phyloP scores from a whole-genome alignment of 1,140 invertebrate genomes.

The Drosophila murphyi region DNA sequence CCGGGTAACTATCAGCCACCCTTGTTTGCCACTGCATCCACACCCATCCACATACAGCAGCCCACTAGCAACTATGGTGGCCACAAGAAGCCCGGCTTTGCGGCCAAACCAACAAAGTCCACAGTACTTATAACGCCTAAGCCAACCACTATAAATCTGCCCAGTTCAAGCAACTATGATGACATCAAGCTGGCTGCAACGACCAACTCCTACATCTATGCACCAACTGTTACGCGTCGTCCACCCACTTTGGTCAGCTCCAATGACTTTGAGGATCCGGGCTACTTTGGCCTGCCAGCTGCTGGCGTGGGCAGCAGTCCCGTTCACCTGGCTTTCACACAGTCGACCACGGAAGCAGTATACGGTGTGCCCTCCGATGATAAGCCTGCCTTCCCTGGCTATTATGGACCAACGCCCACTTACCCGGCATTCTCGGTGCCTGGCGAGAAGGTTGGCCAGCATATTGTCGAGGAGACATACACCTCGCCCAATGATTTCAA shows the following conservation, averaged over 20 bases:
- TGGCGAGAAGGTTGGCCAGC: slow-evolving; percentile 67
- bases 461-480: slow-evolving; percentile 85
- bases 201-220: slow-evolving; percentile 86
- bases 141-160: slow-evolving; percentile 84
- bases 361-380: slow-evolving; percentile 71
- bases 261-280: slow-evolving; percentile 83
- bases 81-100: slow-evolving; percentile 76
- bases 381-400: slow-evolving; percentile 78
- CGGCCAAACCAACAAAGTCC: slow-evolving; percentile 85
- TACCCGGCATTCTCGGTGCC: slow-evolving; percentile 80
- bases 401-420: slow-evolving; percentile 79
- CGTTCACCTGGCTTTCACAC: slow-evolving; percentile 57
- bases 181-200: slow-evolving; percentile 43
- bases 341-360: slow-evolving; percentile 64
- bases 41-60: slow-evolving; percentile 62
- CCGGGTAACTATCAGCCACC: slow-evolving; percentile 63
- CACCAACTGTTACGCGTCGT: slow-evolving; percentile 83
- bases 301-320: slow-evolving; percentile 49
- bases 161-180: slow-evolving; percentile 44
- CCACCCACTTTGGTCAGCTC: slow-evolving; percentile 55
- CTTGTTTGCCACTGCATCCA: slow-evolving; percentile 67
- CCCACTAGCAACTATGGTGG: slow-evolving; percentile 58
- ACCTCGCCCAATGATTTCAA: slow-evolving; percentile 89
- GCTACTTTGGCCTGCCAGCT: slow-evolving; percentile 70
- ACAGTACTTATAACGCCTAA: slow-evolving; percentile 87